phyloP scores from a whole-genome alignment of 2,888 invertebrate species.

The Alviniconcha strummeri region DNA sequence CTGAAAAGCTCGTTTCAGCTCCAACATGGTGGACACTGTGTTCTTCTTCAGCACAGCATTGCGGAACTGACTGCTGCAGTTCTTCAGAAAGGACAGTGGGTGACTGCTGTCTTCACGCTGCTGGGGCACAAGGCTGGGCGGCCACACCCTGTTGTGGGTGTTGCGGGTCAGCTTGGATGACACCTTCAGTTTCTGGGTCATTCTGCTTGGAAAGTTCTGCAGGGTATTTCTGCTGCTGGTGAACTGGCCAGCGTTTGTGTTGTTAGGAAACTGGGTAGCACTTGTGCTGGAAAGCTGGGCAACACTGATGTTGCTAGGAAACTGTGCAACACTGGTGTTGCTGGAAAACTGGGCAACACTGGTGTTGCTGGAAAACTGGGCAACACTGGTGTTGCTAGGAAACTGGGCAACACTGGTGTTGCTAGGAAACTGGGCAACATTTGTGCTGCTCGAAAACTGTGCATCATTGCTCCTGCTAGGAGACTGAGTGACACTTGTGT shows the following conservation, averaged over 20 bases:
- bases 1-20: constrained; percentile 29
- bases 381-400: no score
- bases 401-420: no score
- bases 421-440: background rate
- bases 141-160: constrained; percentile 3
- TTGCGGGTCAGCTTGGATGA: background rate
- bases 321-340: no score
- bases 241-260: background rate
- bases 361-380: no score
- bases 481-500: background rate
- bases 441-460: no score
- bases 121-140: background rate
- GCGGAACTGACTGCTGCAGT: constrained; percentile 27
- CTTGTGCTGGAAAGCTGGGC: no score
- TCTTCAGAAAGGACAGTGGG: constrained; percentile 23
- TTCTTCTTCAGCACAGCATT: constrained; percentile 30
- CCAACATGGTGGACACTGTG: constrained; percentile 31
- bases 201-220: background rate
- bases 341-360: no score
- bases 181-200: background rate
- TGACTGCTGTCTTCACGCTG: constrained; percentile 14
- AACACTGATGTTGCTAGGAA: no score
- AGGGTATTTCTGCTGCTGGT: no score
- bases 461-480: no score
- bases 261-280: background rate